Base-by-base conservation (phyloP, 1,140 invertebrate species). In the Episyrphus balteatus region DNA sequence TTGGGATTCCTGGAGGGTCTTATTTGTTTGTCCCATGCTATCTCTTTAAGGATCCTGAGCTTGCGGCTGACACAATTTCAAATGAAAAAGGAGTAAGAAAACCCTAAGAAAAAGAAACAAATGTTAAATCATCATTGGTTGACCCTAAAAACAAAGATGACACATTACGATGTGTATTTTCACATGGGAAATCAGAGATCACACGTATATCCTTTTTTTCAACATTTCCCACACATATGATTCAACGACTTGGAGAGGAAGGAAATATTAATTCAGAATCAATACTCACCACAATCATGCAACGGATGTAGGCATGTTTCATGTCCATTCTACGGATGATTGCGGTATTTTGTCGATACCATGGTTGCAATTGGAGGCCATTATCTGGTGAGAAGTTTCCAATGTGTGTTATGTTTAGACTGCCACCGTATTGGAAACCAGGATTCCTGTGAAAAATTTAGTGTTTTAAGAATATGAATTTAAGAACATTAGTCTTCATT, bases 281-380 rank as follows among this genome's bases (percentile, higher is more conserved):
- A 14, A 21, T 14, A 57, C 68, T 57, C 56, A 76, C 74, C 59
- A 70, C 66, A 50, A 70, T 60, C 45, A 72, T 69, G 51, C 69
- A 68, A 51, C 75, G 76, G 15, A 77, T 59, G 26, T 54, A 42
- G 21, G 75, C 56, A 13, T 72, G 69, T 46, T 72, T 60, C 53
- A 77, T 70, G 59, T 78, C 66, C 50, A 62, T 65, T 41, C 75
- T 62, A 11, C 66, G 59, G 42, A 69, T 62, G 38, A 73, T 66
- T 51, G 70, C 70, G 30, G 71, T 70, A 45, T 68, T 69, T 49
- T 68, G 70, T 40, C 61, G 57, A 38, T 57, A 68, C 58, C 61
- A 62, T 5, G 61, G 41, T 14, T 59, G 50, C 31, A 69, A 49
- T 42, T 57, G 49, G 15, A 74, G 56, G 11, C 70, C 69, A 33